Evolutionary conservation across 2,113 vertebrate species (phyloP).

Genomic region (Calidris pygmaea): DNA sequence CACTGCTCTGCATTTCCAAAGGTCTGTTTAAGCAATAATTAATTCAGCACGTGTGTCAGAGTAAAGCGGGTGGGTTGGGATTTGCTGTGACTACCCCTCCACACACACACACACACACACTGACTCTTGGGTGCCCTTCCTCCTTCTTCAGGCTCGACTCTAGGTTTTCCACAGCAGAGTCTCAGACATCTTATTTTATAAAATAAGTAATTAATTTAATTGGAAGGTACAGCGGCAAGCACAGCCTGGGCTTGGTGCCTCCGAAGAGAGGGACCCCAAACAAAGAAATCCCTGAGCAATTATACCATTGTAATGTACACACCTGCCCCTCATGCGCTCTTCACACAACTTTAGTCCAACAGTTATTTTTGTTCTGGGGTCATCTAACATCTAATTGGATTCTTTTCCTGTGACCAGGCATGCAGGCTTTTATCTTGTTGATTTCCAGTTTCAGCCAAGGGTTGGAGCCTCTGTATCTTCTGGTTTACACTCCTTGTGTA

Average conservation of each 20-base stretch:
- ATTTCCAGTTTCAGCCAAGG: background rate
- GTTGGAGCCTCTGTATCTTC: background rate
- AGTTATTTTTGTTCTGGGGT: background rate
- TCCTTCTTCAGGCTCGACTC: background rate
- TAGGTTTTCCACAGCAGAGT: background rate
- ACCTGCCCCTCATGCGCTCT: background rate
- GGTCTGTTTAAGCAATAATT: background rate
- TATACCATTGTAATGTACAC: background rate
- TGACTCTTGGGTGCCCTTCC: background rate
- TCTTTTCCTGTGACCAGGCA: background rate
- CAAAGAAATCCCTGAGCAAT: background rate
- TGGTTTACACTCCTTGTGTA: background rate
- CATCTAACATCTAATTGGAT: background rate
- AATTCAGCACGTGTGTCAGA: background rate
- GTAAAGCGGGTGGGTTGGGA: fast-evolving
- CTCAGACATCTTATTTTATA: background rate
- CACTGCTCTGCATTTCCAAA: background rate
- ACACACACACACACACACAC: background rate
- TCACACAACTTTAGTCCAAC: background rate
- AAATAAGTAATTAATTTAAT: background rate
- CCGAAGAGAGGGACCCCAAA: background rate
- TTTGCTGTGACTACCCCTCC: background rate
- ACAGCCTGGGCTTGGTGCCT: background rate
- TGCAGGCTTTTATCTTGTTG: background rate
- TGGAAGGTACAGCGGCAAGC: background rate